phyloP scores from a whole-genome alignment of 1,140 invertebrate species.

The Cyphomyrmex costatus region DNA sequence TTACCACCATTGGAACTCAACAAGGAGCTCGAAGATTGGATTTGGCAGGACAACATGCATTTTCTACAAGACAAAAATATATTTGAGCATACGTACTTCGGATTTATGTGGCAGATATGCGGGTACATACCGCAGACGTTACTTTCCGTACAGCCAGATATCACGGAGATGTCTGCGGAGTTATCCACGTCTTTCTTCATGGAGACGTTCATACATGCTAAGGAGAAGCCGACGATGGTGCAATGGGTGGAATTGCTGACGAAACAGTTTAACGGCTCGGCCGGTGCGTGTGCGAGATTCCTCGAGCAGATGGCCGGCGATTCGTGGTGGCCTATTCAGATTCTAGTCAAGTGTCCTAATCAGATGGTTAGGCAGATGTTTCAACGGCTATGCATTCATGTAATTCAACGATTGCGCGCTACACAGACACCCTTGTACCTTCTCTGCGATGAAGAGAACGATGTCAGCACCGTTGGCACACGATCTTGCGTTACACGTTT shows the following conservation, averaged over 20 bases:
- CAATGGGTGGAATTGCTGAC: constrained; percentile 98
- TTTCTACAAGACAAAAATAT: constrained; percentile 98
- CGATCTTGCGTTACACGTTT: constrained; percentile 97
- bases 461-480: constrained; percentile 90
- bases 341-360: constrained; percentile 97
- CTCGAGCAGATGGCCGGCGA: constrained; percentile 96
- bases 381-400: constrained; percentile 96
- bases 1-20: constrained; percentile 88
- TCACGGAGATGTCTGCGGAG: constrained; percentile 94
- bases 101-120: constrained; percentile 98
- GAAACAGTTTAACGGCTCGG: constrained; percentile 97
- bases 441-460: constrained; percentile 84
- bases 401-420: constrained; percentile 94
- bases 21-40: constrained; percentile 95
- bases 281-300: constrained; percentile 96
- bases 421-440: constrained; percentile 84
- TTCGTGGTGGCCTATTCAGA: constrained; percentile 98
- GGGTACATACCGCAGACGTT: constrained; percentile 96
- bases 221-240: constrained; percentile 98
- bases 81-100: constrained; percentile 97
- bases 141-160: constrained; percentile 91
- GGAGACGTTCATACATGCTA: constrained; percentile 98
- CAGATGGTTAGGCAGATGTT: constrained; percentile 98
- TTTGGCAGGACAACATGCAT: constrained; percentile 98
- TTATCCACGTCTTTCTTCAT: constrained; percentile 97